phyloP scores from a whole-genome alignment of 2,888 invertebrate genomes.

The Limulus polyphemus region DNA sequence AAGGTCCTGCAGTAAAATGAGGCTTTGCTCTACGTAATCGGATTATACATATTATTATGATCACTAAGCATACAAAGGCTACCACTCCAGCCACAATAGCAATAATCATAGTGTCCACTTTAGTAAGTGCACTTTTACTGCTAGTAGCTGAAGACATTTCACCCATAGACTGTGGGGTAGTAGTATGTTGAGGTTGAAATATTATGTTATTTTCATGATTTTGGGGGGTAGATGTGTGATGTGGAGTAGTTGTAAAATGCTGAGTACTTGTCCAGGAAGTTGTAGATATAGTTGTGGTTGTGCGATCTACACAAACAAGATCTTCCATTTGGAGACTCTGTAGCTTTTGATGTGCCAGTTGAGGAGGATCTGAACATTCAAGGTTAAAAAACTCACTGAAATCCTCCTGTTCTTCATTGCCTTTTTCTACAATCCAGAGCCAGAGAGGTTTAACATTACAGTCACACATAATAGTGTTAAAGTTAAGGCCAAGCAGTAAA shows the following conservation, averaged over 20 bases:
- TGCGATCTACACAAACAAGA: slow-evolving; percentile 53
- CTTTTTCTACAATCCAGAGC: slow-evolving; percentile 49
- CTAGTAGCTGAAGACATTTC: slow-evolving; percentile 6
- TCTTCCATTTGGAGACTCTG: slow-evolving; percentile 67
- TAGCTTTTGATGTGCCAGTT: slow-evolving; percentile 53
- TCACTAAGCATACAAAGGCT: slow-evolving; percentile 73
- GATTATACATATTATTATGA: slow-evolving; percentile 70
- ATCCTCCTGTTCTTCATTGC: slow-evolving; percentile 7
- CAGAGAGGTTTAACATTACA: slow-evolving; percentile 67
- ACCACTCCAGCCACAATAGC: slow-evolving; percentile 90
- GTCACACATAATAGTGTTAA: slow-evolving; percentile 72
- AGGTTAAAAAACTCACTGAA: slow-evolving; percentile 36
- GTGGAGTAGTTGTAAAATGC: slow-evolving; percentile 17
- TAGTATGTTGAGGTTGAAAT: slow-evolving; percentile 34
- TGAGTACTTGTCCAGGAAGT: slow-evolving; percentile 17
- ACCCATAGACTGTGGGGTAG: slow-evolving; percentile 13
- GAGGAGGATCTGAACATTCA: slow-evolving; percentile 55
- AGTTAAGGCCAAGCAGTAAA: slow-evolving; percentile 56
- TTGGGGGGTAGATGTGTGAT: slow-evolving; percentile 34
- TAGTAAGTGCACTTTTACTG: slow-evolving; percentile 43
- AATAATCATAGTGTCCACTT: slow-evolving; percentile 84
- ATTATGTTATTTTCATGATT: slow-evolving; percentile 65
- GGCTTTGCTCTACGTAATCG: slow-evolving; percentile 44
- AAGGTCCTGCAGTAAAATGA: slow-evolving; percentile 55
- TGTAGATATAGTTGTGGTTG: slow-evolving; percentile 31